phyloP scores from a whole-genome alignment of 2,113 vertebrate genomes.

The Harpagus bidentatus region DNA sequence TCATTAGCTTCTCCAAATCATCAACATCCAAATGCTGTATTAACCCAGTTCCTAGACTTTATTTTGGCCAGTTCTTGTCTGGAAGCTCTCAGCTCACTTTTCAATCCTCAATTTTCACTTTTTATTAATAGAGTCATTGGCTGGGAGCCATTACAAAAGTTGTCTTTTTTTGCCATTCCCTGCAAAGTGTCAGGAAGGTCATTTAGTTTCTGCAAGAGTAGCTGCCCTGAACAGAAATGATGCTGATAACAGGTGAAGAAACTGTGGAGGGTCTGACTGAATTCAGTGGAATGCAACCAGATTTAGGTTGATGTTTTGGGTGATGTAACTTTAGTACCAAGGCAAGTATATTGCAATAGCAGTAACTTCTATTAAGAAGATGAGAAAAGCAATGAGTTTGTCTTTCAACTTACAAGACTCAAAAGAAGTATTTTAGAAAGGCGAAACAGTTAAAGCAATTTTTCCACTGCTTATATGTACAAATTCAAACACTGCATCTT shows the following conservation, averaged over 20 bases:
- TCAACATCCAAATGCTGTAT: neutral
- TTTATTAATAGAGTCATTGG: neutral
- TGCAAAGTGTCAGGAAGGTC: neutral
- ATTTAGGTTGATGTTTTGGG: neutral
- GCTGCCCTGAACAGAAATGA: neutral
- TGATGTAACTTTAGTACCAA: neutral
- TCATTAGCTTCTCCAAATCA: neutral
- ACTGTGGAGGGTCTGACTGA: neutral
- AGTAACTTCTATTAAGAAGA: neutral
- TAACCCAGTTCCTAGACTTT: neutral
- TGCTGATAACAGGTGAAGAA: neutral
- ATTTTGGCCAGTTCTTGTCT: neutral
- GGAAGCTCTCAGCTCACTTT: neutral
- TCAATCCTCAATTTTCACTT: neutral
- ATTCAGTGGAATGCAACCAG: neutral
- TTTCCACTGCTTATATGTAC: neutral
- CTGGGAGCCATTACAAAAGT: neutral
- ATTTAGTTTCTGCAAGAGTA: neutral
- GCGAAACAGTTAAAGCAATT: neutral
- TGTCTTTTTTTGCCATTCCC: neutral
- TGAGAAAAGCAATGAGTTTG: neutral
- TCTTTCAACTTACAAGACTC: neutral
- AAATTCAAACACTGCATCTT: neutral
- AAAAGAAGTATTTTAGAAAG: neutral
- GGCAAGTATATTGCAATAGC: neutral